These are phyloP conservation scores for Sycophaga agraensis DNA, from an alignment of 1,140 invertebrate genomes.

Conservation along the genomic window DNA sequence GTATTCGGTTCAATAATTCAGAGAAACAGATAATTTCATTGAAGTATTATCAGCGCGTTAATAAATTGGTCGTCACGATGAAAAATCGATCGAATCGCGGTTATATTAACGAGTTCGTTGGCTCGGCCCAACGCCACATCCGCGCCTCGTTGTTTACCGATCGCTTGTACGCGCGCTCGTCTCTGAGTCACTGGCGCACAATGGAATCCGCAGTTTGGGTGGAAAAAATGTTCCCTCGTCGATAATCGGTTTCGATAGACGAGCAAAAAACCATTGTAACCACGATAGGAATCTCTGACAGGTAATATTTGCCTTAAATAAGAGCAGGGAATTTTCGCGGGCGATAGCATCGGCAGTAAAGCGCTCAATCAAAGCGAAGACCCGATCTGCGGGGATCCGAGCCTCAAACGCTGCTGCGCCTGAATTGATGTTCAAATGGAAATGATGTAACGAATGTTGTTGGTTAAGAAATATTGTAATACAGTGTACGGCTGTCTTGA, in stretches of 20 bases:
- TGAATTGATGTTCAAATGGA: too few species aligned
- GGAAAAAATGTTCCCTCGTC: conserved; percentile 16
- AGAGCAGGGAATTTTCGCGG: background rate
- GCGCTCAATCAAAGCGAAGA: conserved; percentile 4
- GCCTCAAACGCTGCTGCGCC: background rate
- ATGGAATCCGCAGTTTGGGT: conserved; percentile 13
- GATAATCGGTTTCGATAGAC: conserved; percentile 23
- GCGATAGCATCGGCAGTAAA: background rate
- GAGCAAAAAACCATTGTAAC: background rate
- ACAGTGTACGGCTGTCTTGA: too few species aligned
- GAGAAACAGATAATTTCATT: background rate
- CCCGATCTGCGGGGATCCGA: background rate
- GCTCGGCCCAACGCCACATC: conserved; percentile 3
- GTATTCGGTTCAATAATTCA: too few species aligned
- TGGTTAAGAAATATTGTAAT: too few species aligned
- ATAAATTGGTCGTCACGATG: background rate
- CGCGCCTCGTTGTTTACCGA: conserved; percentile 6
- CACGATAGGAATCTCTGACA: conserved; percentile 11
- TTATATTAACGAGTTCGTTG: conserved; percentile 1
- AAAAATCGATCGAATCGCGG: background rate
- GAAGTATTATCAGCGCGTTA: background rate
- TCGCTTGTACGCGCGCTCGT: too few species aligned
- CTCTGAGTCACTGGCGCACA: conserved; percentile 8
- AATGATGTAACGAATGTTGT: too few species aligned
- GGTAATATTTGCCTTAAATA: conserved; percentile 22